Evolutionary conservation across 2,888 invertebrate genomes (phyloP).

Genomic region (Latrodectus elegans): DNA sequence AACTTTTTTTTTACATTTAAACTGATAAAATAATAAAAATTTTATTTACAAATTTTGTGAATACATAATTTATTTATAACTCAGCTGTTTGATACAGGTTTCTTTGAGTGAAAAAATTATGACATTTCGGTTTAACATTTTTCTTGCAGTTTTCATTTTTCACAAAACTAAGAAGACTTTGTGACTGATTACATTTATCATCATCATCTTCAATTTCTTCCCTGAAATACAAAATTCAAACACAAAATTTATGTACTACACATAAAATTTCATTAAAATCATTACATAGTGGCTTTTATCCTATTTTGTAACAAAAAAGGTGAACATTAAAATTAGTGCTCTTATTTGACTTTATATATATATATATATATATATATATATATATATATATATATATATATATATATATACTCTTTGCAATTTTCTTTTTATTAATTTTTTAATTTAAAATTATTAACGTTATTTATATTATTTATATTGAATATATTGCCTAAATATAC

Average conservation of each 20-base stretch:
- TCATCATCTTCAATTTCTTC: constrained; percentile 70
- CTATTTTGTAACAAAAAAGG: background rate
- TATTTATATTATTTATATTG: no score
- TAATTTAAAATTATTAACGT: no score
- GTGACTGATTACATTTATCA: constrained; percentile 18
- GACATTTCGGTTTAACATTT: constrained; percentile 31
- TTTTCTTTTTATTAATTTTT: no score
- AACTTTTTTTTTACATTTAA: no score
- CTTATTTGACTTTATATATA: background rate
- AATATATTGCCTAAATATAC: no score
- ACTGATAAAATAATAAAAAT: no score
- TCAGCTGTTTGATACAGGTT: constrained; percentile 58
- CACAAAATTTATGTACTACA: no score
- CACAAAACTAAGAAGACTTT: constrained; percentile 57
- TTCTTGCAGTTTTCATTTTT: constrained; percentile 21
- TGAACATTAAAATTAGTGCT: background rate
- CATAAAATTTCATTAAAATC: no score
- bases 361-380: no score
- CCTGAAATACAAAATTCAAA: constrained; percentile 8
- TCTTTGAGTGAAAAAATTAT: constrained; percentile 67
- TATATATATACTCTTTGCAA: no score
- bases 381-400: no score
- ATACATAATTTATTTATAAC: constrained; percentile 6
- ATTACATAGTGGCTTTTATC: background rate
- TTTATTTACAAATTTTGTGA: no score